Evolutionary conservation across 2,113 vertebrate genomes (phyloP).

Genomic region (Laticauda colubrina): DNA sequence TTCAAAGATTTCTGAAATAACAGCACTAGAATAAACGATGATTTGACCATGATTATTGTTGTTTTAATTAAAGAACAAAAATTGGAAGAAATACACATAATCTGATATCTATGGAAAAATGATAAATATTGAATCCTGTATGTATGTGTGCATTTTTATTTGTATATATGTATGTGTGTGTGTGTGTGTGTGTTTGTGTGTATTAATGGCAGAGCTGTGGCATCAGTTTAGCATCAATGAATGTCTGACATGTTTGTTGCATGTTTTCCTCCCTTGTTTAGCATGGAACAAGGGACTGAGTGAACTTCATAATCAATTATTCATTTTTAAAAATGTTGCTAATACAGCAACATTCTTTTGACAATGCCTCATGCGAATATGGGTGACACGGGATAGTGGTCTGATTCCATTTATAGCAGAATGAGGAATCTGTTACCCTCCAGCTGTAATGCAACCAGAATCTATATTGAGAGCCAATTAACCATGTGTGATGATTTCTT

Average conservation of each 20-base stretch:
- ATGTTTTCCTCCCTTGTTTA: neutral
- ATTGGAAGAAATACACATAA: constrained; percentile 29
- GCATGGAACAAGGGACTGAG: neutral
- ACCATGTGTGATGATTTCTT: neutral
- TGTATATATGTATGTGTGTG: neutral
- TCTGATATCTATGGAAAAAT: neutral
- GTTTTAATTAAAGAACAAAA: constrained; percentile 42
- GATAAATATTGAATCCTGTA: neutral
- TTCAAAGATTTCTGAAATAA: constrained; percentile 55
- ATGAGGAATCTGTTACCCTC: neutral
- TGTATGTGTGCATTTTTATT: neutral
- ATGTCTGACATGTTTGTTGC: neutral
- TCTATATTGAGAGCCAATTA: neutral
- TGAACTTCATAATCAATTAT: neutral
- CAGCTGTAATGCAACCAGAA: neutral
- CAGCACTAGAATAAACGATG: constrained; percentile 41
- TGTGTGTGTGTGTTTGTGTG: neutral
- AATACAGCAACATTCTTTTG: neutral
- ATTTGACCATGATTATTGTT: constrained; percentile 56
- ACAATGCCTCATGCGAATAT: neutral
- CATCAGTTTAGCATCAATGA: neutral
- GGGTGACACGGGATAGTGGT: neutral
- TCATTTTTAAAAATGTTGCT: neutral
- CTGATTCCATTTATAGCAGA: neutral
- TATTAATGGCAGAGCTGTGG: neutral